Conservation (phyloP, 2,113 vertebrate species). For the Oreocharis arfaki region DNA sequence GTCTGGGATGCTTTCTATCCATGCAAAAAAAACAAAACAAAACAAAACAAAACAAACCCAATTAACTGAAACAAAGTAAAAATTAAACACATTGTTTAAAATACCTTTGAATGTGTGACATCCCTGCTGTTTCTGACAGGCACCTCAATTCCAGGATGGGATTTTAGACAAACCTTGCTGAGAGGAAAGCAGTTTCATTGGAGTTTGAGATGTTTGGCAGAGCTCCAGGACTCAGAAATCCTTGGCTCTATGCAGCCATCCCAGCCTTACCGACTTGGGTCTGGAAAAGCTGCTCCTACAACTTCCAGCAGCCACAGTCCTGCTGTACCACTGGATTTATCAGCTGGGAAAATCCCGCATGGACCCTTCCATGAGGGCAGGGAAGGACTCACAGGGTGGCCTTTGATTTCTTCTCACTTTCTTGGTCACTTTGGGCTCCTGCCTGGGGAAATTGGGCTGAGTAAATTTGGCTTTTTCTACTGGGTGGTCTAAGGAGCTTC, state of each 20-base stretch:
- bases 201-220: not conserved
- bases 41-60: no score
- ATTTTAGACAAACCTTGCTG: not conserved
- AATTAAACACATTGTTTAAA: not conserved
- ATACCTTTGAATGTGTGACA: not conserved
- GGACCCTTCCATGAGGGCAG: not conserved
- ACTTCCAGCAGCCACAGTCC: not conserved
- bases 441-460: not conserved
- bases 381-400: not conserved
- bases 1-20: not conserved
- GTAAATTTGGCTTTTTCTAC: not conserved
- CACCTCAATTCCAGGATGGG: not conserved
- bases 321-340: not conserved
- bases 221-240: not conserved
- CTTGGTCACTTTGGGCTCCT: not conserved
- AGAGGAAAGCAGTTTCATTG: not conserved
- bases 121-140: not conserved
- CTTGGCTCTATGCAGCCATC: not conserved
- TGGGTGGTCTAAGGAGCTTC: not conserved
- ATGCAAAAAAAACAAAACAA: not conserved
- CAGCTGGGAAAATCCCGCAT: not conserved
- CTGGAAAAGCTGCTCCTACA: not conserved
- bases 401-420: not conserved
- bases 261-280: not conserved
- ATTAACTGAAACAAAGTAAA: slow-evolving; percentile 14